Base-by-base conservation (phyloP, 2,113 vertebrate species). In the Phoenicopterus ruber region DNA sequence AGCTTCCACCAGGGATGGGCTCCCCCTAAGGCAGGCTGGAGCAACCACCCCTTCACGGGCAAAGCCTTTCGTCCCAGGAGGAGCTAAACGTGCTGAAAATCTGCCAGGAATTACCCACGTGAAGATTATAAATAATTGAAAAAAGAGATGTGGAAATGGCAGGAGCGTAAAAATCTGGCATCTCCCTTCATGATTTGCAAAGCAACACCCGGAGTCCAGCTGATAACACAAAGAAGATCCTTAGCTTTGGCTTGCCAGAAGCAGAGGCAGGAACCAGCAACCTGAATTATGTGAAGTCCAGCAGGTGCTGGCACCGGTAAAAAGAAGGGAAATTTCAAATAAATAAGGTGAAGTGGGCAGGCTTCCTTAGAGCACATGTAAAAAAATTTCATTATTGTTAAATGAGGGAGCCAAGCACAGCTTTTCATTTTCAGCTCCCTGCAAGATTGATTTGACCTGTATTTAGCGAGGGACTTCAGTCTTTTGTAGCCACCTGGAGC, bases 401-500 rank as follows among this genome's bases (percentile, higher is more conserved):
- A 89, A 97, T 5, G 7, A 83, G 59, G 74, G 62, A 96, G 69
- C 86, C 79, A 88, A 94, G 73, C 65, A 84, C 44, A 88, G 90
- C 84, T 97, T 95, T 96, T 90, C 47, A 93, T 97, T 94, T 96
- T 88, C 86, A 86, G 70, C 70, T 93, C 86, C 32, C 74, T 77
- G 82, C 58, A 93, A 97, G 96, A 97, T 94, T 96, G 93, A 96
- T 96, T 90, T 97, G 94, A 94, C 88, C 88, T 5, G 5, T 72
- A 19, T 84, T 83, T 93, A 89, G 94, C 58, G 82, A 96, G 71
- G 71, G 85, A 96, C 94, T 94, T 83, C 77, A 73, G 92, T 79
- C 90, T 97, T 95, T 94, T 96, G 94, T 89, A 93, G 93, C 92
- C 97, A 96, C 93, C 96, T 94, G 96, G 96, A 94, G 55, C 70